Evolutionary conservation across 2,797 vertebrate genomes (phyloP).

Genomic region (Potorous gilbertii): DNA sequence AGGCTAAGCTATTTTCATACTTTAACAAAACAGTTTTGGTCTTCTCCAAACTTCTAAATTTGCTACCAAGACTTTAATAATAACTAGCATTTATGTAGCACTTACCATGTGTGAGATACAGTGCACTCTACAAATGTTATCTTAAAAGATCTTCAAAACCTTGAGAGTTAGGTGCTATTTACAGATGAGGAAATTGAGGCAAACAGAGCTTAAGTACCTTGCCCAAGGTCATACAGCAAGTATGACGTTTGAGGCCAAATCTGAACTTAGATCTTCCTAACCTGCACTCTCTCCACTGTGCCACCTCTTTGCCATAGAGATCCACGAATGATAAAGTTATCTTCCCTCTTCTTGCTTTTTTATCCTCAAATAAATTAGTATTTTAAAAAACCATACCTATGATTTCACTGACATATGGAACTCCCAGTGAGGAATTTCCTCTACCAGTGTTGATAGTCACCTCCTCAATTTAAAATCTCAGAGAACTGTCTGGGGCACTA

Average conservation of each 20-base stretch:
- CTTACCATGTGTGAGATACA: background rate
- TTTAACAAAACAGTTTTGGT: accelerated
- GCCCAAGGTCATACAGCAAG: background rate
- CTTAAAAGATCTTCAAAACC: background rate
- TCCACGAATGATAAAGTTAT: accelerated
- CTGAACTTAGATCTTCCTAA: background rate
- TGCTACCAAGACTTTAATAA: background rate
- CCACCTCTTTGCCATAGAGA: background rate
- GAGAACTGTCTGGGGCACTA: background rate
- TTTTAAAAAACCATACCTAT: background rate
- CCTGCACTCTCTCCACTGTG: background rate
- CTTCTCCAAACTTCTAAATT: background rate
- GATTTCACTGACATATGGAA: background rate
- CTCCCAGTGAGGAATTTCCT: background rate
- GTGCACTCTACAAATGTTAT: background rate
- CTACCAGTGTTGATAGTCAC: background rate
- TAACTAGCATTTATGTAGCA: background rate
- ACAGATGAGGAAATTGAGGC: background rate
- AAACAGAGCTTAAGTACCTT: background rate
- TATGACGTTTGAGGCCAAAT: background rate
- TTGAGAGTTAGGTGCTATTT: background rate
- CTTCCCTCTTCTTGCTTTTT: background rate
- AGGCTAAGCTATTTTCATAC: background rate
- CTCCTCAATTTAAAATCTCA: background rate
- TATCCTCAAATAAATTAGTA: accelerated